Base-by-base conservation (phyloP, 2,113 vertebrate genomes). In the Saiga tatarica region DNA sequence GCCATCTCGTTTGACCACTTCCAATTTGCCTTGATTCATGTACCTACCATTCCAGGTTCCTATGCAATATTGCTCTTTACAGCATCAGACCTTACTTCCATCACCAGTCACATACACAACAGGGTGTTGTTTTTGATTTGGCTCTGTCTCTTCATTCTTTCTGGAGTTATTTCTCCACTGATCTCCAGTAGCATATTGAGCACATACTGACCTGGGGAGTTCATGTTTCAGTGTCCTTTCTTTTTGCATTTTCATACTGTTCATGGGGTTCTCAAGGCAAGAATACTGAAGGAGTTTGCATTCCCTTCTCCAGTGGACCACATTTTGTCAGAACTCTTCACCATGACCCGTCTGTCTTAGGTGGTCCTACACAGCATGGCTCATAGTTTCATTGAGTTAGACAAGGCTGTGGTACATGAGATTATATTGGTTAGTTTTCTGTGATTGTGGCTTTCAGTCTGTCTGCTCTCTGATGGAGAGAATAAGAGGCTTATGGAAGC, bases 321-420 rank as follows among this genome's bases (percentile, higher is more conserved):
- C 64, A 67, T n/a, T n/a, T 19, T 67, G 8, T n/a, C 33, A 67
- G 64, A 67, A 19, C 64, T 19, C 64, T 67, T 16, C 33, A n/a
- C 64, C 2, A n/a, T 5, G 33, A 19, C 33, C 33, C 1, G 0
- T 67, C 33, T 0, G 15, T n/a, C 64, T 67, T 19, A 17, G 8
- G 33, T 67, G 16, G 33, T 7, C 64, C 17, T 67, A 67, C 16
- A n/a, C 0, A 0, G 33, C 16, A n/a, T 10, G 16, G 64, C 33
- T 67, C 33, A 19, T n/a, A 10, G 64, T n/a, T 67, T 10, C 33
- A 67, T 5, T 67, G 64, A 67, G 64, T 10, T n/a, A n/a, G 64
- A 67, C 64, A n/a, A 67, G 33, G 16, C 33, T 19, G 7, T n/a
- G 33, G 62, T n/a, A 3, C 64, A n/a, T n/a, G 16, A 19, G 64